These are phyloP conservation scores for Triplophysa tibetana DNA, from an alignment of 2,113 vertebrate species.

Conservation along the genomic window DNA sequence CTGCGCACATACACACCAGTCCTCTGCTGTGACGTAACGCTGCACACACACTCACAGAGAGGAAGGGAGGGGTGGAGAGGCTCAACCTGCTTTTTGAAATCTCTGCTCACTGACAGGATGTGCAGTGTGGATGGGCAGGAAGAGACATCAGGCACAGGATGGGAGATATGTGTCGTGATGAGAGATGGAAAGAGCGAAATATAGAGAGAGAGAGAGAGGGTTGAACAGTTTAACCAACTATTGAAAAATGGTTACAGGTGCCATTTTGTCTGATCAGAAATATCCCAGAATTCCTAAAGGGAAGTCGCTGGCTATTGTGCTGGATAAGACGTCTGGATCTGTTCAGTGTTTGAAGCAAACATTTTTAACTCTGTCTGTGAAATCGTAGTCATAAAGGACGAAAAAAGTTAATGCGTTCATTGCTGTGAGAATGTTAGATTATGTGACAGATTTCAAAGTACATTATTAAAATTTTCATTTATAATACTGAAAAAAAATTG, in stretches of 20 bases:
- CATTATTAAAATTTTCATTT: too few species aligned
- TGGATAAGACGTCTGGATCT: too few species aligned
- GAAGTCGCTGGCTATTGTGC: too few species aligned
- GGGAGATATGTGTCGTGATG: neutral
- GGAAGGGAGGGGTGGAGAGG: conserved; percentile 36
- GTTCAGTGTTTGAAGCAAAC: too few species aligned
- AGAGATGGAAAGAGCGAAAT: neutral
- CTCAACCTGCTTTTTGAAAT: conserved; percentile 2
- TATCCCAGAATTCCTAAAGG: too few species aligned
- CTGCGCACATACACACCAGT: conserved; percentile 11
- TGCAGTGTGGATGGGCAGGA: neutral
- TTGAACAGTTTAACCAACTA: neutral
- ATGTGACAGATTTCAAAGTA: too few species aligned
- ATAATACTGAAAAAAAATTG: too few species aligned
- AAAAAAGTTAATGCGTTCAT: too few species aligned
- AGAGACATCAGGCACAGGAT: neutral
- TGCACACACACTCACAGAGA: conserved; percentile 25
- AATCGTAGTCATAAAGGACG: too few species aligned
- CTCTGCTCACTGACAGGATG: conserved; percentile 29
- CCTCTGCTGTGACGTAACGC: conserved; percentile 29
- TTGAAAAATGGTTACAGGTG: neutral
- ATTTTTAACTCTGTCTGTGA: too few species aligned
- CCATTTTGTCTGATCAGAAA: neutral
- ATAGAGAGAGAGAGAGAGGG: neutral
- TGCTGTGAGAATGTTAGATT: too few species aligned